Evolutionary conservation across 2,797 vertebrate genomes (phyloP).

Genomic region (Cheirogaleus major): DNA sequence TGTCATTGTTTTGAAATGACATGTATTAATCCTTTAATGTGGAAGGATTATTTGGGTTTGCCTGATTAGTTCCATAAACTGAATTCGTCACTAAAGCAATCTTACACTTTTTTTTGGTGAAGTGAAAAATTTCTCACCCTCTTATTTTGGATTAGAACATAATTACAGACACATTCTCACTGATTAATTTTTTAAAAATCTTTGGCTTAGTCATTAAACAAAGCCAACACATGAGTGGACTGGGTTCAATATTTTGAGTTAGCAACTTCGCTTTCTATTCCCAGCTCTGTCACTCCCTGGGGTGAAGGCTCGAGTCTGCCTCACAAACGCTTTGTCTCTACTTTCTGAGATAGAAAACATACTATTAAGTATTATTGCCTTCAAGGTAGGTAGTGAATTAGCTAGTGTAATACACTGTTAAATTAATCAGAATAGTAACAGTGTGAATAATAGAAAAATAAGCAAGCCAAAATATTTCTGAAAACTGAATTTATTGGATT

Average conservation of each 20-base stretch:
- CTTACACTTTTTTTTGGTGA: conserved; percentile 59
- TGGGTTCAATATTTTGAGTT: conserved; percentile 41
- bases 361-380: background rate
- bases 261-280: conserved; percentile 38
- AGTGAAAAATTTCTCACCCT: conserved; percentile 74
- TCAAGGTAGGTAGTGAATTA: conserved; percentile 1
- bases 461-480: conserved; percentile 42
- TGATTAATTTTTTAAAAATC: conserved; percentile 65
- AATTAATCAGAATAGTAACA: conserved; percentile 39
- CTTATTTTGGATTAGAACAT: conserved; percentile 76
- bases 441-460: conserved; percentile 43
- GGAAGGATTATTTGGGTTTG: conserved; percentile 39
- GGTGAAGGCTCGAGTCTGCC: background rate
- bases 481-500: conserved; percentile 34
- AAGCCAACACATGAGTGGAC: conserved; percentile 45
- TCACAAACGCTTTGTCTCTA: conserved; percentile 25
- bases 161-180: conserved; percentile 75
- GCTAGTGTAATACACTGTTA: conserved; percentile 23
- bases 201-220: conserved; percentile 65
- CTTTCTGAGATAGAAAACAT: conserved; percentile 46
- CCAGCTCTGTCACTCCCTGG: background rate
- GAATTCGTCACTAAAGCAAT: conserved; percentile 30
- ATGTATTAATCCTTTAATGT: conserved; percentile 50
- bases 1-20: conserved; percentile 27
- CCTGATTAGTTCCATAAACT: conserved; percentile 50